Base-by-base conservation (phyloP, 2,888 invertebrate species). In the Hemithea aestivaria region DNA sequence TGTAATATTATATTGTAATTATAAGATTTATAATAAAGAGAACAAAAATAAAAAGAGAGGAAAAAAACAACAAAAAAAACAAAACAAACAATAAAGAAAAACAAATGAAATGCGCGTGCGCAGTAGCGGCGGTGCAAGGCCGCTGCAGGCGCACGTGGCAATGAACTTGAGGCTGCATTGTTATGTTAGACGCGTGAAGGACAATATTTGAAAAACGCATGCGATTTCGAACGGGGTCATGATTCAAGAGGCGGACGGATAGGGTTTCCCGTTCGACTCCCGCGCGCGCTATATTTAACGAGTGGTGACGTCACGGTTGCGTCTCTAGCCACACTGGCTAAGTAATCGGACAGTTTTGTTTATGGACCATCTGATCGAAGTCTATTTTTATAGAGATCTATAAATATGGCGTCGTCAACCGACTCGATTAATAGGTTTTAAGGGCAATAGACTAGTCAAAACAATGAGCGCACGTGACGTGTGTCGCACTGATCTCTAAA, bases 1-100 rank as follows among this genome's bases (percentile, higher is more conserved):
- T 85, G 71, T 83, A 85, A 82, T 72, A 60, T 74, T 82, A 82
- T 81, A 82, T 83, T 88, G 78, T 85, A 70, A 81, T 69, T 60
- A 62, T 83, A 85, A 87, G 87, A 72, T 84, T 84, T 81, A 76
- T 77, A 88, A 88, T 88, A 87, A 82, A 88, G 88, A 87, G 82
- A 81, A 79, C 69, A 72, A 80, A 81, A 81, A 74, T 62, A 67
- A 66, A 72, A 68, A 66, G 71, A 64, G 70, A 62, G 64, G 59
- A 66, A 60, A 66, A 69, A 66, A 70, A 64, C 71, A 66, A 67
- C 68, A 63, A 72, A 68, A 66, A 53, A 65, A 55, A 51, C 53
- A 56, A 60, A 61, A 57, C 54, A 52, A 64, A 60, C 58, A 55
- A 61, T 65, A 58, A 58, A 58, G 50, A 47, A 58, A 60, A 48